Percentiles rank a stretch among this genome's conserved stretches.
Conservation (phyloP, 2,113 vertebrate species). For the Anguilla rostrata region DNA sequence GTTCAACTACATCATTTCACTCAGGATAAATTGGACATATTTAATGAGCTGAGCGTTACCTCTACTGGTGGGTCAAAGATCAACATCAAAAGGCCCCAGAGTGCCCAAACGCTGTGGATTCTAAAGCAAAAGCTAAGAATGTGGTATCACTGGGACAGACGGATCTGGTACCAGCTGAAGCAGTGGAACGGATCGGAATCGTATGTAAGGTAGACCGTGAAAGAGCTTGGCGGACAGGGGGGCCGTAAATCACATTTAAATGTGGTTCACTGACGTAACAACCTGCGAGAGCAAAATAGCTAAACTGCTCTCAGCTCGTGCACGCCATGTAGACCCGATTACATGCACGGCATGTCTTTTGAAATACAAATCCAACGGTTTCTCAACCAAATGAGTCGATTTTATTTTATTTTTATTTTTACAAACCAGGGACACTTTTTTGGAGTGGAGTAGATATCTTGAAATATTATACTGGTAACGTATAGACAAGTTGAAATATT, state of each 20-base stretch:
- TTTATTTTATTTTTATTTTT: neutral
- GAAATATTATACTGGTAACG: neutral
- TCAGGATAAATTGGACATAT: neutral
- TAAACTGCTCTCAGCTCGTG: neutral
- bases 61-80: neutral
- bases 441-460: too few relatives aligned
- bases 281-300: constrained; percentile 4
- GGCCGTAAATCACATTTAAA: constrained; percentile 24
- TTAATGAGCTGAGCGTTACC: neutral
- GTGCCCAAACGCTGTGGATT: neutral
- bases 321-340: neutral
- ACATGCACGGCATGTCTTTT: neutral
- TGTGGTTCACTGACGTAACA: constrained; percentile 8
- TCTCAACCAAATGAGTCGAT: neutral
- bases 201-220: constrained; percentile 45
- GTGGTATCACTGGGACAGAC: neutral
- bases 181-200: constrained; percentile 27
- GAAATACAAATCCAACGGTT: neutral
- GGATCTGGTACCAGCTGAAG: constrained; percentile 36
- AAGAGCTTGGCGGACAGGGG: neutral
- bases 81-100: neutral
- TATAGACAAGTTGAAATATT: neutral
- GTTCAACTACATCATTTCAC: neutral
- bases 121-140: neutral
- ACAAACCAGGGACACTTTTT: neutral